Evolutionary conservation across 2,888 invertebrate genomes (phyloP).

Genomic region (Latrodectus elegans): DNA sequence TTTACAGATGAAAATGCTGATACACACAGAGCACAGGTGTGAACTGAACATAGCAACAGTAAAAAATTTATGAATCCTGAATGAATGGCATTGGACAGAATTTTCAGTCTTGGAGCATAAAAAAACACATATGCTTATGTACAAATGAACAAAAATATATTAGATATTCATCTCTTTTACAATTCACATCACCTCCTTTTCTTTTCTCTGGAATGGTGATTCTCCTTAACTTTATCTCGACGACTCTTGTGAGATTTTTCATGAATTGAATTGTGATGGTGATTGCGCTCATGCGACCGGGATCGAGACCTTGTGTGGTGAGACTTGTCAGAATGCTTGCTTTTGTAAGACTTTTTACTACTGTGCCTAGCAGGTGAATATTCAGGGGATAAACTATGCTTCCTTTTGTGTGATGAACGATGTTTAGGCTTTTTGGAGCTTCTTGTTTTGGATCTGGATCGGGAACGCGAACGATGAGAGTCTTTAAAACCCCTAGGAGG

Average conservation of each 20-base stretch:
- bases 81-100: too few species aligned
- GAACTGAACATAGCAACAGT: too few species aligned
- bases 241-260: slow-evolving; percentile 61
- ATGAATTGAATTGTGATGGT: slow-evolving; percentile 54
- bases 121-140: background rate
- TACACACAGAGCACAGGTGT: too few species aligned
- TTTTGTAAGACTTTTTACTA: slow-evolving; percentile 58
- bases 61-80: too few species aligned
- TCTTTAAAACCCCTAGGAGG: slow-evolving; percentile 69
- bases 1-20: too few species aligned
- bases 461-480: slow-evolving; percentile 46
- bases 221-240: slow-evolving; percentile 51
- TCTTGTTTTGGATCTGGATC: slow-evolving; percentile 51
- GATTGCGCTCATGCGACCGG: slow-evolving; percentile 47
- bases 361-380: slow-evolving; percentile 41
- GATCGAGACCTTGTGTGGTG: slow-evolving; percentile 41
- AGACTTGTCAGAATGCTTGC: slow-evolving; percentile 38
- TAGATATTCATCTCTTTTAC: background rate
- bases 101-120: too few species aligned
- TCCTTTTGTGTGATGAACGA: slow-evolving; percentile 55
- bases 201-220: slow-evolving; percentile 57
- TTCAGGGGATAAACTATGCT: slow-evolving; percentile 40
- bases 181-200: slow-evolving; percentile 29
- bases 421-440: slow-evolving; percentile 54
- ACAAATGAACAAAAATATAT: slow-evolving; percentile 3